Conservation (phyloP, 2,797 vertebrate genomes). For the Microcaecilia unicolor region DNA sequence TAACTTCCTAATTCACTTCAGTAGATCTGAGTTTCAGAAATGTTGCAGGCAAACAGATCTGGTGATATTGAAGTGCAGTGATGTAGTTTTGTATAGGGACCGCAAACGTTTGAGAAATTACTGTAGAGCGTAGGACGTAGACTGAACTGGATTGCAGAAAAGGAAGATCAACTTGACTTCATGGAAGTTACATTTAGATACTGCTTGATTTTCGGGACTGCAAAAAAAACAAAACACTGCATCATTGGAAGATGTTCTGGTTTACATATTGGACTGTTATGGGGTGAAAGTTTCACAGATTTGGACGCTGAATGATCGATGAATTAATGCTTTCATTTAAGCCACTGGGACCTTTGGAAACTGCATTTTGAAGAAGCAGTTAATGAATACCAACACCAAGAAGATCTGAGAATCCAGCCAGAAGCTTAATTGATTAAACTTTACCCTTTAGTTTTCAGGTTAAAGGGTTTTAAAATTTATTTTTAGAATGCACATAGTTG, state of each 20-base stretch:
- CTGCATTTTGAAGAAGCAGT: constrained; percentile 50
- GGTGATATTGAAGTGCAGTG: too few relatives aligned
- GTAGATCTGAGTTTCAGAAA: constrained; percentile 1
- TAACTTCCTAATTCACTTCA: too few relatives aligned
- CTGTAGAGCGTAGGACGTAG: constrained; percentile 18
- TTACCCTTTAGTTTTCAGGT: constrained; percentile 56
- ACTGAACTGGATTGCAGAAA: constrained; percentile 36
- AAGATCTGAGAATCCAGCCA: constrained; percentile 48
- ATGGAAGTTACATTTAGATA: constrained; percentile 16
- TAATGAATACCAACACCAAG: constrained; percentile 41
- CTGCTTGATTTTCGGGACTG: constrained; percentile 25
- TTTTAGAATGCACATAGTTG: constrained; percentile 35
- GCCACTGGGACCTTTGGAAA: constrained; percentile 48
- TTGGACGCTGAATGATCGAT: constrained; percentile 39
- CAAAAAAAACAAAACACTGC: neutral
- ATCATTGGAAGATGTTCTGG: constrained; percentile 39
- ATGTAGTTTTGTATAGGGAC: too few relatives aligned
- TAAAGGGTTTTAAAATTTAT: constrained; percentile 20
- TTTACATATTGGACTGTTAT: constrained; percentile 46
- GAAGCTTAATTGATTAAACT: constrained; percentile 56
- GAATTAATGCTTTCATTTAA: constrained; percentile 48
- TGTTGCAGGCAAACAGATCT: constrained; percentile 48
- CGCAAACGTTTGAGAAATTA: too few relatives aligned
- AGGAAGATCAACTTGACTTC: constrained; percentile 19
- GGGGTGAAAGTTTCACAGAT: constrained; percentile 44